Evolutionary conservation across 2,888 invertebrate species (phyloP).

Genomic region (Polylopha cassiicola): DNA sequence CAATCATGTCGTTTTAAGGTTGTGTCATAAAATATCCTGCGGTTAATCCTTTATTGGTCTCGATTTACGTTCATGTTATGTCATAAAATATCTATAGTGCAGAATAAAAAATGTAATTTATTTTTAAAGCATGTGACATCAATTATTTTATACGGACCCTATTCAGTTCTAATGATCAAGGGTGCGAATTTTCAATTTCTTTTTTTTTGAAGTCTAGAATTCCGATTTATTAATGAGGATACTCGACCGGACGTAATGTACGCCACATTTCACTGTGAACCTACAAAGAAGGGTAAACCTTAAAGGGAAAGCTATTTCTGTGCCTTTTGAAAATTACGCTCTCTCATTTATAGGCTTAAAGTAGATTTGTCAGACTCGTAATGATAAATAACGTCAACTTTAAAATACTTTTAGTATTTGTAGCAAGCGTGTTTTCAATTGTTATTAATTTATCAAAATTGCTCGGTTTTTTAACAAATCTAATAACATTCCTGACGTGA

Average conservation of each 20-base stretch:
- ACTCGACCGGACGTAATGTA: constrained; percentile 21
- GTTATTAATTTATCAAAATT: no score
- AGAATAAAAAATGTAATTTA: no score
- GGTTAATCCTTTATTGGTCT: no score
- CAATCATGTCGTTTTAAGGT: no score
- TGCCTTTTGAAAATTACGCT: constrained; percentile 36
- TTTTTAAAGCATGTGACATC: no score
- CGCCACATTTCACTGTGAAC: constrained; percentile 25
- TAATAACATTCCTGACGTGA: no score
- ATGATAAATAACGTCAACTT: constrained; percentile 22
- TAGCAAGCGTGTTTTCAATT: no score
- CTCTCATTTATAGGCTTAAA: constrained; percentile 30
- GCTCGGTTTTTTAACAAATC: no score
- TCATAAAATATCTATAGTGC: no score
- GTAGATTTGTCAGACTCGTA: constrained; percentile 21
- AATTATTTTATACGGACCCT: no score
- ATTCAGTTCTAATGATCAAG: not conserved
- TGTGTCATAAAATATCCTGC: no score
- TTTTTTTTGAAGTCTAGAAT: constrained; percentile 9
- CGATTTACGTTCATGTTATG: no score
- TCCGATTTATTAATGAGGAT: constrained; percentile 22
- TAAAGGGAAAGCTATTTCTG: constrained; percentile 29
- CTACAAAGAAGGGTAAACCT: constrained; percentile 29
- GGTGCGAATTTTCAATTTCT: constrained; percentile 9
- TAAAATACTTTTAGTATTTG: constrained; percentile 20